Evolutionary conservation across 2,113 vertebrate genomes (phyloP), one percentile per base, ranked within the genome.

Genomic region (Mesocricetus auratus): DNA sequence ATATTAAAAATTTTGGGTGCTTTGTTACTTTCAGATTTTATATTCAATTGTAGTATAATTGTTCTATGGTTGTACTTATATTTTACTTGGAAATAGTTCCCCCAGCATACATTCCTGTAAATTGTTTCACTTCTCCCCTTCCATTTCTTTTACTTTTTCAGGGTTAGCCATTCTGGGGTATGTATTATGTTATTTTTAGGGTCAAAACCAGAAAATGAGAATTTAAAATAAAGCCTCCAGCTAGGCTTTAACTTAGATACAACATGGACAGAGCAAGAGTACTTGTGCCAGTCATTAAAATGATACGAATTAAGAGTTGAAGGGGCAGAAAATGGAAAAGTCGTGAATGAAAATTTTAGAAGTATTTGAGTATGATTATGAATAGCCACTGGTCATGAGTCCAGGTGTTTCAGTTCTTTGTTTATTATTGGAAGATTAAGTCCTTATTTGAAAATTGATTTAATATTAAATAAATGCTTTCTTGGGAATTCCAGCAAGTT

Each of bases 21-120:
- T 94, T 97, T 26, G 22, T 96, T 96, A 87, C 0, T 97, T 94
- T 94, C n/a, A 96, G 68, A 79, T 92, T 39, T 91, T 89, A 75
- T 22, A 83, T 1, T 62, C 77, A 94, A 68, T 47, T 50, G 31
- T 87, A 77, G 42, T 24, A 77, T 50, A 22, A 77, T 92, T 96
- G 92, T 89, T 42, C 64, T 95, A 2, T n/a, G 91, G 26, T 68
- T 74, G 82, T 96, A 94, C 21, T 42, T 93, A 56, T 93, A 58
- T 93, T 96, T 94, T 19, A 92, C 60, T 45, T 82, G 68, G 66
- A 96, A 96, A 81, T 92, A 90, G 73, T 82, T 56, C 1, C 4
- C 56, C 36, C 58, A 79, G n/a, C 56, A 92, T 68, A 90, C 93
- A 92, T 24, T 45, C 19, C 56, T 93, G 89, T 93, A 87, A 96